phyloP scores from a whole-genome alignment of 2,113 vertebrate species.

The Buteo buteo region DNA sequence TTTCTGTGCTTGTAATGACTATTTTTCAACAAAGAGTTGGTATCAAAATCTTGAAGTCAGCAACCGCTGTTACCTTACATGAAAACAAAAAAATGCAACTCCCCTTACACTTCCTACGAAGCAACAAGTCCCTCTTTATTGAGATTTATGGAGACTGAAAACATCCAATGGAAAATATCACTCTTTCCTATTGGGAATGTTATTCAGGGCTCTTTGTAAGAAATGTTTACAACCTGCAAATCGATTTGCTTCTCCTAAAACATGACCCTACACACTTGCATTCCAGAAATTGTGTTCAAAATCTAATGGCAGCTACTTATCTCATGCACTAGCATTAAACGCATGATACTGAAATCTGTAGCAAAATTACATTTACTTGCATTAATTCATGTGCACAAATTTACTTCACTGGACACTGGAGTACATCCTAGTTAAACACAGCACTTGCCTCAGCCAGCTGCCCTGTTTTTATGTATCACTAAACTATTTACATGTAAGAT shows the following conservation, averaged over 20 bases:
- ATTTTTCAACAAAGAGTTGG: neutral
- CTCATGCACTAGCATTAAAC: neutral
- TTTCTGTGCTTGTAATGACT: neutral
- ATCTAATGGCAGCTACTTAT: neutral
- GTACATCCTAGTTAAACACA: neutral
- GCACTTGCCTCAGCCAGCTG: fast-evolving
- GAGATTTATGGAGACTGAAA: neutral
- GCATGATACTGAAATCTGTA: neutral
- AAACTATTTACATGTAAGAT: neutral
- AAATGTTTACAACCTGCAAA: neutral
- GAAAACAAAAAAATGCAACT: neutral
- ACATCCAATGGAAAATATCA: neutral
- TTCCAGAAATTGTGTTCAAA: neutral
- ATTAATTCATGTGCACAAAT: neutral
- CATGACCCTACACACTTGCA: neutral
- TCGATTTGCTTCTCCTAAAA: neutral
- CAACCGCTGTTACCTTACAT: neutral
- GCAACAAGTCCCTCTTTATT: neutral
- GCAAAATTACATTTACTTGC: neutral
- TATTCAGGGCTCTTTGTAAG: neutral
- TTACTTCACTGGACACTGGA: neutral
- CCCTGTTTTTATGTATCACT: neutral
- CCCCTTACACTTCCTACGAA: neutral
- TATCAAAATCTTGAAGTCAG: neutral
- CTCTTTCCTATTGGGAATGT: neutral